Percentiles rank a stretch among this genome's conserved stretches.
Conservation (phyloP, 1,140 invertebrate genomes). For the Drosophila pectinifera region DNA sequence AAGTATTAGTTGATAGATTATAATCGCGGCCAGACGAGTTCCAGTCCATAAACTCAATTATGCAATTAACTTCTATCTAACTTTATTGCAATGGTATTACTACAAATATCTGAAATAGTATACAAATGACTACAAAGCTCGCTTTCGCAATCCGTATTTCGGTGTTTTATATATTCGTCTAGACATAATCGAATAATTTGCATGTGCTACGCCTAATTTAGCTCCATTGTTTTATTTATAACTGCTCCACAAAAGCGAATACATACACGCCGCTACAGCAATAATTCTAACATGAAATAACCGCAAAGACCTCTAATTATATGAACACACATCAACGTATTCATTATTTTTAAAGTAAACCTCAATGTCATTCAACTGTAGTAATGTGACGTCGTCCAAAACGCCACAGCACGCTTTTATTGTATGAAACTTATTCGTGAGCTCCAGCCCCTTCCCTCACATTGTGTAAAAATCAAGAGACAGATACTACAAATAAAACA, state of each 20-base stretch:
- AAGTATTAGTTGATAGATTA: conserved; percentile 27
- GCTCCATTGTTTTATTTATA: conserved; percentile 52
- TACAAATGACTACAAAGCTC: conserved; percentile 15
- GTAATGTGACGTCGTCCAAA: conserved; percentile 45
- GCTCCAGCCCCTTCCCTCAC: conserved; percentile 13
- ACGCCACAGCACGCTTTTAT: conserved; percentile 50
- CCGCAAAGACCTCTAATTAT: conserved; percentile 76
- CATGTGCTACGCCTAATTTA: conserved; percentile 61
- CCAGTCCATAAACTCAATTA: conserved; percentile 27
- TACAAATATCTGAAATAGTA: not conserved
- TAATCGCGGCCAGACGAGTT: conserved; percentile 16
- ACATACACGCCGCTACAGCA: conserved; percentile 14
- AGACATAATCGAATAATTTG: conserved; percentile 59
- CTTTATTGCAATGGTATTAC: conserved; percentile 12
- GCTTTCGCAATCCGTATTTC: conserved; percentile 30
- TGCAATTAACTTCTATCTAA: conserved; percentile 1
- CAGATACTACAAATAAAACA: conserved; percentile 50
- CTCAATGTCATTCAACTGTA: conserved; percentile 49
- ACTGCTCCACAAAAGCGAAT: conserved; percentile 10
- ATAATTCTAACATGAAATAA: conserved; percentile 58
- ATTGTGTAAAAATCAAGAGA: conserved; percentile 46
- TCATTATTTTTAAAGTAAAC: conserved; percentile 55
- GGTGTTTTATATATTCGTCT: conserved; percentile 45
- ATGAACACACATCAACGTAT: conserved; percentile 60
- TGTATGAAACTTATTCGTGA: conserved; percentile 38